Percentiles rank a stretch among this genome's conserved stretches.
These are phyloP conservation scores for Petromus typicus DNA, from an alignment of 2,113 vertebrate species.

Conservation along the genomic window DNA sequence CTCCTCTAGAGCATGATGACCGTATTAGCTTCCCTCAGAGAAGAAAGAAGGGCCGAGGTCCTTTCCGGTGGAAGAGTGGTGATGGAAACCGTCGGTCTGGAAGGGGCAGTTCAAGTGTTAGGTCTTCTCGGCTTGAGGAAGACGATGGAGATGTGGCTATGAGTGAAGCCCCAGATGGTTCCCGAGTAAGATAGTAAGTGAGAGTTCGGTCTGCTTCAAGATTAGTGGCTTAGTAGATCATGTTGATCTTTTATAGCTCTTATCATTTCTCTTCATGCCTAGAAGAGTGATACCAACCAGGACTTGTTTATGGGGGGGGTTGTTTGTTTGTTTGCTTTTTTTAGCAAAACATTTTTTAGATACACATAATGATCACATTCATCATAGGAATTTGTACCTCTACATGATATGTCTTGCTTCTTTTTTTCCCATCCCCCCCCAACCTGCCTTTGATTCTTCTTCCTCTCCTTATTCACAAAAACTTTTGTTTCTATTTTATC, in stretches of 20 bases:
- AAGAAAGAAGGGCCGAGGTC: conserved; percentile 88
- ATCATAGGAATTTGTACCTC: too few species aligned
- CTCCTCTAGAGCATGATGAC: conserved; percentile 90
- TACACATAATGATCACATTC: too few species aligned
- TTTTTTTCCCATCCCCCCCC: too few species aligned
- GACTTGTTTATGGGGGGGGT: too few species aligned
- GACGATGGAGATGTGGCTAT: conserved; percentile 89
- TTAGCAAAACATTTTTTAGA: too few species aligned
- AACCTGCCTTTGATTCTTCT: too few species aligned
- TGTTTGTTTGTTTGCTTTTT: too few species aligned
- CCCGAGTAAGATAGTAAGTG: conserved; percentile 90
- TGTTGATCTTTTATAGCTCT: neutral
- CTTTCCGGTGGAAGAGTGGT: conserved; percentile 87
- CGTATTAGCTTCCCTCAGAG: conserved; percentile 87
- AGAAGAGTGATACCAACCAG: neutral
- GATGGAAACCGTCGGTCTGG: conserved; percentile 84
- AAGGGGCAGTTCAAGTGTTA: conserved; percentile 82
- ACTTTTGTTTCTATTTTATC: too few species aligned
- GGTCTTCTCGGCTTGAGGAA: conserved; percentile 85
- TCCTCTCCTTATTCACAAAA: too few species aligned
- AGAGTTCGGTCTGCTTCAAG: conserved; percentile 27
- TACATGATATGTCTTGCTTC: too few species aligned
- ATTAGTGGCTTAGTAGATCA: neutral
- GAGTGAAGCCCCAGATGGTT: conserved; percentile 88
- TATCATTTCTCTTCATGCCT: neutral